phyloP scores from a whole-genome alignment of 2,797 vertebrate species.

The Phrynocephalus forsythii region DNA sequence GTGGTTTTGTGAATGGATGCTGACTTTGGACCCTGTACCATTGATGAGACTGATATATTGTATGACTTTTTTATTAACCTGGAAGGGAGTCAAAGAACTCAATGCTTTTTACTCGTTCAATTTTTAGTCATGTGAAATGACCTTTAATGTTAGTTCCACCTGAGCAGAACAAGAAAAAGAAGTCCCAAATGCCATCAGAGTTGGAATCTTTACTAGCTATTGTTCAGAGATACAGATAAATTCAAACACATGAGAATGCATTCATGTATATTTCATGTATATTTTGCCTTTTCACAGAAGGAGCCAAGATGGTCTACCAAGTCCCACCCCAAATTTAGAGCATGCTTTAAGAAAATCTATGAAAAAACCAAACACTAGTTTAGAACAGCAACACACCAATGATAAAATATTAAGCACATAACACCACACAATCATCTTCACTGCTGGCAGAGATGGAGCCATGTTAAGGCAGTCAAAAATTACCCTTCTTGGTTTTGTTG shows the following conservation, averaged over 20 bases:
- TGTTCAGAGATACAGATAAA: background rate
- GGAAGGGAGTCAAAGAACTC: background rate
- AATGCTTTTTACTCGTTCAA: background rate
- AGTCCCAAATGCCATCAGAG: background rate
- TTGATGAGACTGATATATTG: background rate
- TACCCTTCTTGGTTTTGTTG: too few species aligned
- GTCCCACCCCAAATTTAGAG: too few species aligned
- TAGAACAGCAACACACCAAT: too few species aligned
- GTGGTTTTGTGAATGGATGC: background rate
- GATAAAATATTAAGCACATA: too few species aligned
- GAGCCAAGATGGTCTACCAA: background rate
- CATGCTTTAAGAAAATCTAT: background rate
- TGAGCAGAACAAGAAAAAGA: background rate
- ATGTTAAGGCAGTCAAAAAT: too few species aligned
- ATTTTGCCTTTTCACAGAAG: background rate
- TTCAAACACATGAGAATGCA: background rate
- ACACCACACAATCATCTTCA: too few species aligned
- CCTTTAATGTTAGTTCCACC: background rate
- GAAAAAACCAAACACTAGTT: background rate
- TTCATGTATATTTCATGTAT: background rate
- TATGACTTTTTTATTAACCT: background rate
- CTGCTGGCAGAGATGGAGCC: too few species aligned
- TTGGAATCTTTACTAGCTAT: background rate
- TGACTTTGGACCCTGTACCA: conserved; percentile 21
- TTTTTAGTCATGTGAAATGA: conserved; percentile 13